Percentiles rank a stretch among this genome's conserved stretches.
These are phyloP conservation scores for Notothenia rossii DNA, from an alignment of 2,113 vertebrate species.

Conservation along the genomic window DNA sequence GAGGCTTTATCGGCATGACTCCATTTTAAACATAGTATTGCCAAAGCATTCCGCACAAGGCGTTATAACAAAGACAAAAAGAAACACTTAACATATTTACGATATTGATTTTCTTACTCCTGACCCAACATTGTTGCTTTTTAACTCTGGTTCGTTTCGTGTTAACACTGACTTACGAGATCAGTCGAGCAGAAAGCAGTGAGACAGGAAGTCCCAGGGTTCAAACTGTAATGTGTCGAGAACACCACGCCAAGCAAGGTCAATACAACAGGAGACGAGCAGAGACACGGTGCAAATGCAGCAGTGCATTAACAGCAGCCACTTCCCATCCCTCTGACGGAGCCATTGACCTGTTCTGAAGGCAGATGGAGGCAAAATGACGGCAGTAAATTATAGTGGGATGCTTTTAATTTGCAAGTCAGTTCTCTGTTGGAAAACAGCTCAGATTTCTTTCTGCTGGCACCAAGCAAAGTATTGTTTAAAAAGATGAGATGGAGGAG, in stretches of 20 bases:
- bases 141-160: neutral
- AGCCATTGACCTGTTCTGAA: conserved; percentile 49
- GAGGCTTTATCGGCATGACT: too few relatives aligned
- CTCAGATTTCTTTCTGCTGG: conserved; percentile 16
- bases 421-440: conserved; percentile 14
- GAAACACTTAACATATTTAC: too few relatives aligned
- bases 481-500: conserved; percentile 15
- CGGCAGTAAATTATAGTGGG: conserved; percentile 48
- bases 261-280: neutral
- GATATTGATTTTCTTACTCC: neutral
- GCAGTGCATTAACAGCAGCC: conserved; percentile 34
- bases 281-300: conserved; percentile 36
- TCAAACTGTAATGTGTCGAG: neutral
- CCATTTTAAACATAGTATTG: too few relatives aligned
- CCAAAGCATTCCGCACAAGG: too few relatives aligned
- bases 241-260: neutral
- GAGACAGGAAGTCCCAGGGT: neutral
- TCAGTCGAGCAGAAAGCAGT: neutral
- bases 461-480: conserved; percentile 4
- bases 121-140: neutral
- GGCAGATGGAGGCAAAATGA: conserved; percentile 53
- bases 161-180: neutral
- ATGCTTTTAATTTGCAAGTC: conserved; percentile 52
- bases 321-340: conserved; percentile 45
- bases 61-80: too few relatives aligned